A percentile compares a stretch with the other conserved stretches of the same genome.
Conservation (phyloP, 1,140 invertebrate species). For the Coelopa frigida region DNA sequence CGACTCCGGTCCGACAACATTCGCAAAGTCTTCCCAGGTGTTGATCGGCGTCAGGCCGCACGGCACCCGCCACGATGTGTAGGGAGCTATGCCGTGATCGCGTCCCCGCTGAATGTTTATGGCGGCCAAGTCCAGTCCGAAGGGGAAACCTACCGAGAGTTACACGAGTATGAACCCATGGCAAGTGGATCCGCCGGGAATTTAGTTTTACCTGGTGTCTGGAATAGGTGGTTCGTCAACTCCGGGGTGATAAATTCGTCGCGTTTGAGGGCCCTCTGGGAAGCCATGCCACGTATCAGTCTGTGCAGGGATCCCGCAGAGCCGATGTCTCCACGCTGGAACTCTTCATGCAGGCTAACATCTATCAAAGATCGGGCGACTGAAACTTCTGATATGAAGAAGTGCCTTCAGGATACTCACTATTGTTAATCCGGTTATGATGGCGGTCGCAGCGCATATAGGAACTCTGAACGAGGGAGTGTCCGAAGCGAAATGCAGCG, state of each 20-base stretch:
- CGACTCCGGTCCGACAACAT: constrained; percentile 60
- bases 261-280: constrained; percentile 68
- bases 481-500: constrained; percentile 93
- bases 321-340: constrained; percentile 54
- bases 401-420: constrained; percentile 45
- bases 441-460: constrained; percentile 58
- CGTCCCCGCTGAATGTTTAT: constrained; percentile 83
- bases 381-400: background rate
- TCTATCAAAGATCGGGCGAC: constrained; percentile 48
- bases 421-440: constrained; percentile 58
- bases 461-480: constrained; percentile 80
- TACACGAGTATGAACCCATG: background rate
- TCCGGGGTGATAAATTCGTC: constrained; percentile 78
- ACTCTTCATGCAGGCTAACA: constrained; percentile 69
- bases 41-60: constrained; percentile 67
- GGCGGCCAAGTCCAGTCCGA: constrained; percentile 83
- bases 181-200: background rate
- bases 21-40: constrained; percentile 68
- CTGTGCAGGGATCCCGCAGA: constrained; percentile 70
- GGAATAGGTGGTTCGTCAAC: constrained; percentile 81
- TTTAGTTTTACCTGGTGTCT: constrained; percentile 48
- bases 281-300: constrained; percentile 65
- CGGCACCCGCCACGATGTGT: constrained; percentile 71
- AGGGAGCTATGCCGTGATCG: constrained; percentile 83
- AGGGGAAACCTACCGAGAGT: constrained; percentile 49